phyloP scores from a whole-genome alignment of 2,797 vertebrate species.

The Neosilurus hyrtlii region DNA sequence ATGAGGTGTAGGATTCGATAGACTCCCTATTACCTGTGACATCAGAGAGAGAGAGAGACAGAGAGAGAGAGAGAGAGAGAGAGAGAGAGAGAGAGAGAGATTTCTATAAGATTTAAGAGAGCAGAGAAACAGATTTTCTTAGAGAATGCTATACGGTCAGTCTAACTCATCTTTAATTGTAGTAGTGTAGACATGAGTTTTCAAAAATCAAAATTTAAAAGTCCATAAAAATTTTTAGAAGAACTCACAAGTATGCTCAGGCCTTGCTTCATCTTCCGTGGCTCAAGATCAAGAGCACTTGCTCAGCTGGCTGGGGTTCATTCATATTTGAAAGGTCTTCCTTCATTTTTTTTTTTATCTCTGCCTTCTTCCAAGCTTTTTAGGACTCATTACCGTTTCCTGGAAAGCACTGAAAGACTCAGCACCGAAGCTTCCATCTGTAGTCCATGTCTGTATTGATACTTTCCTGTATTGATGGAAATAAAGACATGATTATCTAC shows the following conservation, averaged over 20 bases:
- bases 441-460: constrained; percentile 38
- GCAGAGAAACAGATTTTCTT: constrained; percentile 26
- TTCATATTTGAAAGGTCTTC: constrained; percentile 47
- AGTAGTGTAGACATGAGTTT: constrained; percentile 28
- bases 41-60: constrained; percentile 81
- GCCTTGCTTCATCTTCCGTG: constrained; percentile 7
- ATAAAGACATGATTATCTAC: constrained; percentile 61
- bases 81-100: not conserved
- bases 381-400: constrained; percentile 34
- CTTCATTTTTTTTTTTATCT: constrained; percentile 29
- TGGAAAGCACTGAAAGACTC: constrained; percentile 34
- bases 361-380: constrained; percentile 32
- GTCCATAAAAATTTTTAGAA: constrained; percentile 18
- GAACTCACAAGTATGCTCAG: constrained; percentile 4
- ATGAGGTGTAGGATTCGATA: constrained; percentile 98
- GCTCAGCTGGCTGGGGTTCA: constrained; percentile 33
- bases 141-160: constrained; percentile 21
- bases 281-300: constrained; percentile 41
- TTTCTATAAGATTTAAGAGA: not conserved
- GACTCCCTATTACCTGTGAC: constrained; percentile 96
- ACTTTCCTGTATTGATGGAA: constrained; percentile 33
- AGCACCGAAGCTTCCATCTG: constrained; percentile 31
- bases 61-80: constrained; percentile 67
- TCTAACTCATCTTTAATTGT: constrained; percentile 34
- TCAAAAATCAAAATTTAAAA: constrained; percentile 3